A percentile compares a stretch with the other conserved stretches of the same genome.
phyloP scores from a whole-genome alignment of 2,797 vertebrate species.

The Dendrocincla fuliginosa region DNA sequence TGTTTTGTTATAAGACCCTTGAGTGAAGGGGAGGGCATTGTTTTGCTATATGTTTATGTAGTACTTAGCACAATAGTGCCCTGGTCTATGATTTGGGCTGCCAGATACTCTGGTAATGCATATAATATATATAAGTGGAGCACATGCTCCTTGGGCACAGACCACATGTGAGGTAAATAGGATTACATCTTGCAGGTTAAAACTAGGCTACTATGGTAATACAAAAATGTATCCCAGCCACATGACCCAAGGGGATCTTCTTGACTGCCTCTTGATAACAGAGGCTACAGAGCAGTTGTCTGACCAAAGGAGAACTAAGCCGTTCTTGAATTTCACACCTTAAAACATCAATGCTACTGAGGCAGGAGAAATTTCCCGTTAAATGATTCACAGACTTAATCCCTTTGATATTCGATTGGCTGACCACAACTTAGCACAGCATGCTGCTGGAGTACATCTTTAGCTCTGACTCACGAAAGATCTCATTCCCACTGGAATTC shows the following conservation, averaged over 20 bases:
- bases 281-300: slow-evolving; percentile 29
- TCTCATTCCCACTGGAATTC: slow-evolving; percentile 54
- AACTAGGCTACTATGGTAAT: slow-evolving; percentile 62
- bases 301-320: slow-evolving; percentile 68
- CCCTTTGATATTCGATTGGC: slow-evolving; percentile 70
- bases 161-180: slow-evolving; percentile 66
- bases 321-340: slow-evolving; percentile 70
- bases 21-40: not conserved
- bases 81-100: not conserved
- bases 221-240: slow-evolving; percentile 58
- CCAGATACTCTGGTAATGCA: not conserved
- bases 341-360: slow-evolving; percentile 67
- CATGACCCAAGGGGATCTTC: slow-evolving; percentile 68
- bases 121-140: slow-evolving; percentile 8
- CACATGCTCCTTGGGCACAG: slow-evolving; percentile 42
- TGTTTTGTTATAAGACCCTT: not conserved
- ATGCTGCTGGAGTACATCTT: slow-evolving; percentile 61
- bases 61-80: not conserved
- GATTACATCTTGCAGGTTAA: slow-evolving; percentile 70
- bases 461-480: slow-evolving; percentile 59
- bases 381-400: slow-evolving; percentile 71
- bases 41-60: not conserved
- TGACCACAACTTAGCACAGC: slow-evolving; percentile 68
- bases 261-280: slow-evolving; percentile 61
- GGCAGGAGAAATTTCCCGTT: slow-evolving; percentile 68